These are phyloP conservation scores for Ptilorrhoa leucosticta DNA, from an alignment of 2,113 vertebrate species.

Conservation along the genomic window DNA sequence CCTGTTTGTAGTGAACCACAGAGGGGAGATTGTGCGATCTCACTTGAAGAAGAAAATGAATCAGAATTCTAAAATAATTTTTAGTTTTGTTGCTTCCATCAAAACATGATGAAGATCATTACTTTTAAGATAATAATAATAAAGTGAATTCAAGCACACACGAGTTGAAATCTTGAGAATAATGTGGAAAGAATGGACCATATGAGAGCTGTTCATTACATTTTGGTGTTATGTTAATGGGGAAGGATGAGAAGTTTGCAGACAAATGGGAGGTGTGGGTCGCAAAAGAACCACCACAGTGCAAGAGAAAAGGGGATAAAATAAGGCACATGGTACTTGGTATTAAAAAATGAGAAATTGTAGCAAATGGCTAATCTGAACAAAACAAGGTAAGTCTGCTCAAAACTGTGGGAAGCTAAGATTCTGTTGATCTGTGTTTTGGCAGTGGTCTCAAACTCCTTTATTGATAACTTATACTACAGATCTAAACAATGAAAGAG, in stretches of 20 bases:
- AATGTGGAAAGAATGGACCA: not conserved
- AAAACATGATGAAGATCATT: not conserved
- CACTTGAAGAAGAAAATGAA: not conserved
- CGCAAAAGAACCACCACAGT: rapidly evolving
- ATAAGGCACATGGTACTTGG: not conserved
- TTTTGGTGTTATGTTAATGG: not conserved
- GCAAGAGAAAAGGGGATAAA: not conserved
- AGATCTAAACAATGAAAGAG: not conserved
- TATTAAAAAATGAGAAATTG: not conserved
- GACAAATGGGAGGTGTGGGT: not conserved
- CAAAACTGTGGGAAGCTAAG: not conserved
- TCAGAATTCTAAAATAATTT: not conserved
- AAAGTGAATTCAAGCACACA: not conserved
- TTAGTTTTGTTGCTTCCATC: not conserved
- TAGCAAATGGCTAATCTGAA: not conserved
- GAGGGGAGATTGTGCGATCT: not conserved
- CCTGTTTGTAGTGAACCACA: not conserved
- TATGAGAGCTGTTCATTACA: not conserved
- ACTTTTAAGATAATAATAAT: not conserved
- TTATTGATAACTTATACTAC: not conserved
- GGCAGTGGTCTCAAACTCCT: not conserved
- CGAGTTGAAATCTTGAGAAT: not conserved
- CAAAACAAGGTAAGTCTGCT: not conserved
- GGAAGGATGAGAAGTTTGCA: not conserved
- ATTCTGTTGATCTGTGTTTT: not conserved